Base-by-base conservation (phyloP, 2,113 vertebrate species). In the Macaca mulatta region DNA sequence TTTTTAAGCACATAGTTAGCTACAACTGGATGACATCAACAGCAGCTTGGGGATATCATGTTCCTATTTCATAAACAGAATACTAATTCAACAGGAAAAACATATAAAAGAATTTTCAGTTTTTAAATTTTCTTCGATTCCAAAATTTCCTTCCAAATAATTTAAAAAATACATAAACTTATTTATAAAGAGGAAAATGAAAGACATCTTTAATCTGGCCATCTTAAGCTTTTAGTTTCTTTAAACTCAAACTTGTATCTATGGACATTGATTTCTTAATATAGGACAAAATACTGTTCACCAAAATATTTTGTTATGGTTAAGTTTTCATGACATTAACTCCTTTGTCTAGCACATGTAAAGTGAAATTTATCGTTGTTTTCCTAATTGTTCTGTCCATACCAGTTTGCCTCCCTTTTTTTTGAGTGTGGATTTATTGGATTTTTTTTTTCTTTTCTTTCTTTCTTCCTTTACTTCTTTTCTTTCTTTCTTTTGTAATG, bases 141-240 rank as follows among this genome's bases (percentile, higher is more conserved):
- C 89, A 67, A 95, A 93, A 90, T 6, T 69, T 45, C 27, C 92
- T 98, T 75, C 35, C 40, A 35, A 38, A 91, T 64, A 27, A 8
- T 23, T 40, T 82, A 25, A 48, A 64, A 92, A 93, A 89, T 35
- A 17, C 9, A 43, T 55, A 80, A 69, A 94, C 43, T 22, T 89
- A 81, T 43, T 22, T 89, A 81, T 43, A 48, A 94, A 85, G 3
- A 79, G 5, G 20, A 90, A 79, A 93, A 94, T 30, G 5, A 91
- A 81, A 84, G 43, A 8, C 45, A 70, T 72, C 7, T 40, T 92
- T 72, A 89, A 88, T 72, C 40, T 16, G 84, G 50, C 8, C 38
- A 82, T 22, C 25, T 61, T 40, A 77, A 75, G 14, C 67, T 23
- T 84, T 93, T 83, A 80, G 69, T 89, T 96, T 96, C 61, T 96